Evolutionary conservation across 2,113 vertebrate species (phyloP).

Genomic region (Xenopus tropicalis): DNA sequence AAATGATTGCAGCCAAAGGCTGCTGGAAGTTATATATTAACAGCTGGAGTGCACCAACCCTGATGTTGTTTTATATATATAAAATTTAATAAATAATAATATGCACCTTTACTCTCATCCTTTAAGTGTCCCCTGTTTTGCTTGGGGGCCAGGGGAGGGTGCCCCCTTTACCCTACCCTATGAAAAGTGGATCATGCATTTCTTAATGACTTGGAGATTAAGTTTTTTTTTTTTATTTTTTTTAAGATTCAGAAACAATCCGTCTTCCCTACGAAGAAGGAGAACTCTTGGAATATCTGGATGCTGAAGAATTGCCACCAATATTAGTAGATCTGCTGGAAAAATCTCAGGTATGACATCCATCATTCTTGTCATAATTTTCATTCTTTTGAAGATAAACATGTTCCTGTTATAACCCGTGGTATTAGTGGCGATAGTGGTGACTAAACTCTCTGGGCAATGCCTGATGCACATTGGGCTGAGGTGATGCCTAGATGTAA

Average conservation of each 20-base stretch:
- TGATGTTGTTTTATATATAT: no score
- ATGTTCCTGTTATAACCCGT: not conserved
- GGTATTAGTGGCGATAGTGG: not conserved
- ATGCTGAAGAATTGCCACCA: constrained; percentile 93
- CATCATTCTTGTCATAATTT: not conserved
- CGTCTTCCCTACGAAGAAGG: constrained; percentile 95
- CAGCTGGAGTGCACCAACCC: no score
- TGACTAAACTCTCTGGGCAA: not conserved
- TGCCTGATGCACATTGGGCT: not conserved
- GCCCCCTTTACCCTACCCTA: no score
- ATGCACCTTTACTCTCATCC: no score
- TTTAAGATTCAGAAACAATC: constrained; percentile 95
- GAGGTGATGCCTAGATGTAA: no score
- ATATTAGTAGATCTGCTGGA: constrained; percentile 97
- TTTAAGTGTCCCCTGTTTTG: no score
- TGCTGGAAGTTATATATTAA: no score
- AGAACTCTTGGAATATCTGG: constrained; percentile 93
- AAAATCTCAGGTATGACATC: constrained; percentile 87
- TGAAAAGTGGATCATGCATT: not conserved
- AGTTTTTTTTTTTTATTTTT: constrained; percentile 36
- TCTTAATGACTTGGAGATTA: not conserved
- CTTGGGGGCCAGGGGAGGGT: no score
- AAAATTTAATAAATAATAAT: no score
- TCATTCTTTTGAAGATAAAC: not conserved
- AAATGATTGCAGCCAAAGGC: no score